These are phyloP conservation scores for Oreochromis grahami DNA, from an alignment of 2,797 vertebrate species.

Conservation along the genomic window DNA sequence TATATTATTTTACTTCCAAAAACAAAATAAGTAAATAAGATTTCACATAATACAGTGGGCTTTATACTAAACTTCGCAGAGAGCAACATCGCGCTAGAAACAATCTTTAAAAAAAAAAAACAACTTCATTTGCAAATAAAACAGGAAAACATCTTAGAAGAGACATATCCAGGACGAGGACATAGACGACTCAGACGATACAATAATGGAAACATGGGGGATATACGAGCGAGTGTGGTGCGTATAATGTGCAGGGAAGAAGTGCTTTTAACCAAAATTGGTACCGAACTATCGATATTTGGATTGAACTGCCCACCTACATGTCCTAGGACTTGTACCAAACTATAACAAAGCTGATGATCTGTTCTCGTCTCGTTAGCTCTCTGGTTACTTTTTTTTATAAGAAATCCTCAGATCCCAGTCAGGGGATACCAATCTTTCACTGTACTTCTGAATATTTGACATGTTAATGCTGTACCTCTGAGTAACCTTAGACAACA, in stretches of 20 bases:
- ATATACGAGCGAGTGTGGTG: background rate
- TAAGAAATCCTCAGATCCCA: background rate
- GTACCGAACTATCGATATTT: accelerated
- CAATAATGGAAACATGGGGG: background rate
- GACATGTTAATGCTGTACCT: background rate
- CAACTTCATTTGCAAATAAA: background rate
- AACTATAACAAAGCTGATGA: constrained; percentile 2
- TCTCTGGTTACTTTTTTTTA: background rate
- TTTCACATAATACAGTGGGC: accelerated
- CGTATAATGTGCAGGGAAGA: accelerated
- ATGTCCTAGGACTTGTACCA: background rate
- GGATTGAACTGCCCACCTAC: background rate
- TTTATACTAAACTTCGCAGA: background rate
- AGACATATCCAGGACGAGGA: background rate
- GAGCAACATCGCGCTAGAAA: accelerated
- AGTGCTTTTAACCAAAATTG: background rate
- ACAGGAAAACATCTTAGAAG: background rate
- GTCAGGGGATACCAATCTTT: background rate
- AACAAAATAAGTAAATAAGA: background rate
- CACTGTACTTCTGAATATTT: background rate
- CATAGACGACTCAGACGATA: background rate
- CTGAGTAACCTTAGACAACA: background rate
- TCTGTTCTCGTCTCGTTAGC: background rate
- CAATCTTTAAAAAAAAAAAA: background rate
- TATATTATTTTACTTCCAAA: accelerated